phyloP scores from a whole-genome alignment of 2,888 invertebrate species.

The Stratiomys singularior region DNA sequence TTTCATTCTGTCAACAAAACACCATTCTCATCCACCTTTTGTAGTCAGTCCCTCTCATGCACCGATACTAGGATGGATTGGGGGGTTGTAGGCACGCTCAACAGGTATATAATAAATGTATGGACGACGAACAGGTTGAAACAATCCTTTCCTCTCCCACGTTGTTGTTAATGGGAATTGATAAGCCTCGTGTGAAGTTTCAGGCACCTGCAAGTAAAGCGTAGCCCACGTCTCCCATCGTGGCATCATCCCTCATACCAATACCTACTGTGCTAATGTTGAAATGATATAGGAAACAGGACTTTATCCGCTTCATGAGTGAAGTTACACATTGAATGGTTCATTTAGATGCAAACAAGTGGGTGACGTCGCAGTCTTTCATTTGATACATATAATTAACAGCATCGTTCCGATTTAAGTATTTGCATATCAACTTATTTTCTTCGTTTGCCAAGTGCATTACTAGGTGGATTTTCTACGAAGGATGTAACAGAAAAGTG shows the following conservation, averaged over 20 bases:
- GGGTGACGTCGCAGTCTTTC: neutral
- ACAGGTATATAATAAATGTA: slow-evolving; percentile 2
- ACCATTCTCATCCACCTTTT: no score
- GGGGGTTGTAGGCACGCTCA: neutral
- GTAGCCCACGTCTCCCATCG: neutral
- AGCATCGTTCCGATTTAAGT: neutral
- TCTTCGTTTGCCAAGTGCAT: neutral
- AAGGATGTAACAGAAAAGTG: no score
- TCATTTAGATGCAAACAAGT: slow-evolving; percentile 33
- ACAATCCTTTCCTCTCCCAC: slow-evolving; percentile 5
- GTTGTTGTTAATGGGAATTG: slow-evolving; percentile 26
- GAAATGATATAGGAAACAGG: slow-evolving; percentile 30
- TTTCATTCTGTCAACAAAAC: slow-evolving; percentile 17
- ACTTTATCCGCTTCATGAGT: neutral
- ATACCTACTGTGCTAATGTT: neutral
- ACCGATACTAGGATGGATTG: neutral
- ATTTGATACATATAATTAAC: slow-evolving; percentile 26
- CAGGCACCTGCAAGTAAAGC: slow-evolving; percentile 5
- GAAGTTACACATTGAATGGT: slow-evolving; percentile 22
- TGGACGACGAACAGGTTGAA: slow-evolving; percentile 6
- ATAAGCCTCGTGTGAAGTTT: slow-evolving; percentile 37
- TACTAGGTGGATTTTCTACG: neutral
- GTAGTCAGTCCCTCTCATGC: no score
- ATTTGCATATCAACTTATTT: slow-evolving; percentile 17
- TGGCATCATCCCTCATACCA: neutral